Evolutionary conservation across 1,140 invertebrate genomes (phyloP).

Genomic region (Trichonephila inaurata): DNA sequence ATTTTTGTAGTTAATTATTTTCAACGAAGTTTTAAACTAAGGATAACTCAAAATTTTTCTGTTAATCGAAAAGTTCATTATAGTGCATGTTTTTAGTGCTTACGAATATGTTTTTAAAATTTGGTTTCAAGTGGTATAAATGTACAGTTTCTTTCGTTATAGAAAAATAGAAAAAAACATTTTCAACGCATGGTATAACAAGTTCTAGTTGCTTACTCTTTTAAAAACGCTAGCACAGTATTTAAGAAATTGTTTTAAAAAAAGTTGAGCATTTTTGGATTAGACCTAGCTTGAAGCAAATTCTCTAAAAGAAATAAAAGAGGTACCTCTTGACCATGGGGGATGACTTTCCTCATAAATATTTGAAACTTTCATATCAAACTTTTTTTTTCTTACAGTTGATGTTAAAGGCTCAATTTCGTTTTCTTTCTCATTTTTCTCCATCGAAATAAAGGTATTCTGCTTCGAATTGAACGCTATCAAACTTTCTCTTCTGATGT

Average conservation of each 20-base stretch:
- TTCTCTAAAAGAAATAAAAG: neutral
- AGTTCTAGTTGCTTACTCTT: too few species aligned
- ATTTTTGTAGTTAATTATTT: too few species aligned
- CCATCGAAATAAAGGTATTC: slow-evolving; percentile 21
- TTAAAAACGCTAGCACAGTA: too few species aligned
- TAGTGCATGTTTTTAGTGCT: too few species aligned
- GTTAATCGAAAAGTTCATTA: too few species aligned
- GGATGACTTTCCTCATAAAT: neutral
- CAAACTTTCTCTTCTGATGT: slow-evolving; percentile 48
- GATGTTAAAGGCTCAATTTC: neutral
- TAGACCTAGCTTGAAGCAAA: neutral
- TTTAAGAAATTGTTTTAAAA: neutral
- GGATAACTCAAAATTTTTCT: too few species aligned
- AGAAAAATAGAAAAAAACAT: too few species aligned
- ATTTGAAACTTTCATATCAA: neutral
- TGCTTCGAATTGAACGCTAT: slow-evolving; percentile 37
- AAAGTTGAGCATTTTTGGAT: neutral
- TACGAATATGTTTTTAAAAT: too few species aligned
- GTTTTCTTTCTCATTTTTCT: neutral
- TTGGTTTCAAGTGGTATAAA: too few species aligned
- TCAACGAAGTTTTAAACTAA: too few species aligned
- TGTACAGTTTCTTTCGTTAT: too few species aligned
- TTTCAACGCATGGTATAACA: too few species aligned
- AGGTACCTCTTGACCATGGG: neutral
- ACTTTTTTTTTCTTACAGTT: neutral